Percentiles rank a stretch among this genome's conserved stretches.
phyloP scores from a whole-genome alignment of 1,140 invertebrate genomes.

The Bathynomus jamesi region DNA sequence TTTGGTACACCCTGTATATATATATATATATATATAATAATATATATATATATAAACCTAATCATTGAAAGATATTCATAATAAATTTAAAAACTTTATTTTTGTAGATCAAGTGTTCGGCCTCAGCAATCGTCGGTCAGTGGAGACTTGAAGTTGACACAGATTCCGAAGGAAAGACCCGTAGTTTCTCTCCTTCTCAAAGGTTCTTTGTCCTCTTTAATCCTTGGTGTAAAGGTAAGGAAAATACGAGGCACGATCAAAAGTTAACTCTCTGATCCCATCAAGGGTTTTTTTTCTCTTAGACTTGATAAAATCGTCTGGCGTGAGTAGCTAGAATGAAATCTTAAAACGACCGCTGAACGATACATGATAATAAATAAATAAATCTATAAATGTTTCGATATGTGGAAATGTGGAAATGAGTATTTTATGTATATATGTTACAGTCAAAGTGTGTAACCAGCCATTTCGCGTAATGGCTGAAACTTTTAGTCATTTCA shows the following conservation, averaged over 20 bases:
- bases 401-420: neutral
- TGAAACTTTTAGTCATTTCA: no score
- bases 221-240: constrained; percentile 3
- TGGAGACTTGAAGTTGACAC: constrained; percentile 13
- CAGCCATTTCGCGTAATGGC: no score
- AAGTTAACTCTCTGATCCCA: neutral
- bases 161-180: neutral
- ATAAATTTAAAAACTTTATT: neutral
- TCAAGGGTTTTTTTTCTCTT: neutral
- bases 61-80: constrained; percentile 1
- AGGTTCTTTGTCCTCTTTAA: constrained; percentile 9
- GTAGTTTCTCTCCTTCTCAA: neutral
- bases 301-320: neutral
- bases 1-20: no score
- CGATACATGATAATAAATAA: no score
- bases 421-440: no score
- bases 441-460: no score
- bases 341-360: neutral
- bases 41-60: constrained; percentile 5
- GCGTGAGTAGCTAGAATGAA: neutral
- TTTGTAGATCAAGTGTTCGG: neutral
- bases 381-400: no score
- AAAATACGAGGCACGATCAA: neutral
- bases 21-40: constrained; percentile 2
- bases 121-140: neutral